Percentiles rank a stretch among this genome's conserved stretches.
Evolutionary conservation across 2,113 vertebrate genomes (phyloP).

Genomic region (Bubalus kerabau): DNA sequence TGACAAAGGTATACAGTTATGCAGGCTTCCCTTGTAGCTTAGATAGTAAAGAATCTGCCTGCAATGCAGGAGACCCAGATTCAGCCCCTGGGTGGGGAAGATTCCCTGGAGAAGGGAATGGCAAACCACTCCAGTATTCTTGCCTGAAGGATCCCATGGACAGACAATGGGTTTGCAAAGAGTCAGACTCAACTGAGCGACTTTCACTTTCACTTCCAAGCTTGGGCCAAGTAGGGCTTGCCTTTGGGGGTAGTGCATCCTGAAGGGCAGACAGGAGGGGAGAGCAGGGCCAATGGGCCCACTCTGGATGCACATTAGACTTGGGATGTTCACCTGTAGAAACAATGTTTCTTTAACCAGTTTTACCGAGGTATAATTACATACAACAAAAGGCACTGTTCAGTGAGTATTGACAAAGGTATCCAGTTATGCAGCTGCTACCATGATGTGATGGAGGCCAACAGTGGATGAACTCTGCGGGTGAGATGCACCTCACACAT

Average conservation of each 20-base stretch:
- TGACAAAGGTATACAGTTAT: not conserved
- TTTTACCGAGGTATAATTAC: not conserved
- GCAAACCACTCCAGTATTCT: not conserved
- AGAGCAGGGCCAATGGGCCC: not conserved
- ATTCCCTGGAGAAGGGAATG: not conserved
- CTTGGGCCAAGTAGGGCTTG: not conserved
- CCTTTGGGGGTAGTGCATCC: not conserved
- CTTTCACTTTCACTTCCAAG: not conserved
- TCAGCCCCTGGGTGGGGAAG: not conserved
- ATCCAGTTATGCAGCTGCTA: accelerated
- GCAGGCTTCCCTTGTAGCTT: not conserved
- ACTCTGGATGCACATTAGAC: not conserved
- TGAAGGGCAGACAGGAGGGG: not conserved
- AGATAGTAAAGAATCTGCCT: not conserved
- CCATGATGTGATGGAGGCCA: not conserved
- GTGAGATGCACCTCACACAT: accelerated
- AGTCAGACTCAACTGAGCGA: not conserved
- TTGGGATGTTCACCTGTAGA: not conserved
- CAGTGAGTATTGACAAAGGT: not conserved
- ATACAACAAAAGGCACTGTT: not conserved
- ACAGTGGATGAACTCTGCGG: accelerated
- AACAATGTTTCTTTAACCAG: not conserved
- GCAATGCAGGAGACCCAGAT: not conserved
- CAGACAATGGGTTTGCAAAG: not conserved
- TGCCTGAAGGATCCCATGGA: not conserved